Percentiles rank a stretch among this genome's conserved stretches.
phyloP scores from a whole-genome alignment of 2,113 vertebrate genomes.

The Pipa parva region DNA sequence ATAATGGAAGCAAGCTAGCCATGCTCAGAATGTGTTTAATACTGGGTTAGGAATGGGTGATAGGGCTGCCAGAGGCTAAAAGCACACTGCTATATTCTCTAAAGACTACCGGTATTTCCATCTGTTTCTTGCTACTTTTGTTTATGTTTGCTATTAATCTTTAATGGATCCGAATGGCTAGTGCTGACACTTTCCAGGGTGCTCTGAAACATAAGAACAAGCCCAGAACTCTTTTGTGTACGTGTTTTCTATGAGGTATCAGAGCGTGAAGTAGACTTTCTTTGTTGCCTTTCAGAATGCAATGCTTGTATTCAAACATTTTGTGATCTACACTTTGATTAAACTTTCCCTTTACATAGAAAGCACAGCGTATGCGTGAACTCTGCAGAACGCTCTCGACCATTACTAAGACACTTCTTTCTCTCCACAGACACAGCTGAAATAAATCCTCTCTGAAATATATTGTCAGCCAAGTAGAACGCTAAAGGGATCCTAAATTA shows the following conservation, averaged over 20 bases:
- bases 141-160: constrained; percentile 42
- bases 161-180: constrained; percentile 32
- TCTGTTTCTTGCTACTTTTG: constrained; percentile 40
- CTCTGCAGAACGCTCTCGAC: not conserved
- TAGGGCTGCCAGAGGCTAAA: constrained; percentile 22
- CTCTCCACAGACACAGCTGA: not conserved
- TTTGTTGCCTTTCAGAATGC: constrained; percentile 13
- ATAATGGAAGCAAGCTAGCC: not conserved
- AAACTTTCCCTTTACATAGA: not conserved
- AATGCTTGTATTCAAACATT: not conserved
- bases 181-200: constrained; percentile 14
- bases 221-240: not conserved
- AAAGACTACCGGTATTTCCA: constrained; percentile 36
- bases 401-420: not conserved
- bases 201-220: constrained; percentile 29
- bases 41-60: constrained; percentile 10
- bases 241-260: constrained; percentile 6
- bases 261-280: constrained; percentile 11
- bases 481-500: no score
- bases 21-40: constrained; percentile 5
- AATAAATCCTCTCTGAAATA: not conserved
- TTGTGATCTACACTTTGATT: not conserved
- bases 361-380: not conserved
- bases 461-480: no score
- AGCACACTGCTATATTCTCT: constrained; percentile 27